Evolutionary conservation across 37 sponge, comb jelly and placozoan species (phyloP).

Genomic region (Petrosia ficiformis): DNA sequence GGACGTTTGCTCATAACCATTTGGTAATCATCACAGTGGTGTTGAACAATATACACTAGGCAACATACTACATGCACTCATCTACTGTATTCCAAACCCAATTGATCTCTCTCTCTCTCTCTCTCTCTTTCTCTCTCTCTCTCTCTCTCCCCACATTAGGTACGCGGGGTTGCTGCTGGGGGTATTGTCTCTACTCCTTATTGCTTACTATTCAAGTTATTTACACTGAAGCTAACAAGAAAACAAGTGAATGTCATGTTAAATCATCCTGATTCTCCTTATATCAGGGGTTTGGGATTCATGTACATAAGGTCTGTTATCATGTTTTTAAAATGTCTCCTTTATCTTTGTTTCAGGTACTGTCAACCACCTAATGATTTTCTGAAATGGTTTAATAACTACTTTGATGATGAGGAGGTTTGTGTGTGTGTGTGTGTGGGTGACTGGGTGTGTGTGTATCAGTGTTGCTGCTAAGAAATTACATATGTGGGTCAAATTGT

Average conservation of each 20-base stretch:
- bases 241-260: constrained; percentile 92
- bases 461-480: too few species aligned
- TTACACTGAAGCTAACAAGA: constrained; percentile 94
- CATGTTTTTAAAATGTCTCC: background rate
- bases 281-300: constrained; percentile 93
- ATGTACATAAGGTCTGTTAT: constrained; percentile 91
- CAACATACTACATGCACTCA: too few species aligned
- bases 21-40: too few species aligned
- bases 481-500: too few species aligned
- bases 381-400: constrained; percentile 95
- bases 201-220: constrained; percentile 96
- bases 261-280: constrained; percentile 89
- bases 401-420: constrained; percentile 94
- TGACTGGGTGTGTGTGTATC: too few species aligned
- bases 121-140: constrained; percentile 3
- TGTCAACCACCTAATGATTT: constrained; percentile 94
- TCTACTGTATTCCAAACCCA: too few species aligned
- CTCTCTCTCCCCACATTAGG: constrained; percentile 45
- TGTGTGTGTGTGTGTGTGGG: too few species aligned
- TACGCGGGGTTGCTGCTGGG: constrained; percentile 97
- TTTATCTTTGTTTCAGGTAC: constrained; percentile 60
- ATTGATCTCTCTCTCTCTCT: too few species aligned
- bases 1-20: too few species aligned
- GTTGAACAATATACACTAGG: too few species aligned
- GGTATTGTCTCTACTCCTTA: constrained; percentile 96